Evolutionary conservation across 2,888 invertebrate genomes (phyloP).

Genomic region (Camponotus fellah): DNA sequence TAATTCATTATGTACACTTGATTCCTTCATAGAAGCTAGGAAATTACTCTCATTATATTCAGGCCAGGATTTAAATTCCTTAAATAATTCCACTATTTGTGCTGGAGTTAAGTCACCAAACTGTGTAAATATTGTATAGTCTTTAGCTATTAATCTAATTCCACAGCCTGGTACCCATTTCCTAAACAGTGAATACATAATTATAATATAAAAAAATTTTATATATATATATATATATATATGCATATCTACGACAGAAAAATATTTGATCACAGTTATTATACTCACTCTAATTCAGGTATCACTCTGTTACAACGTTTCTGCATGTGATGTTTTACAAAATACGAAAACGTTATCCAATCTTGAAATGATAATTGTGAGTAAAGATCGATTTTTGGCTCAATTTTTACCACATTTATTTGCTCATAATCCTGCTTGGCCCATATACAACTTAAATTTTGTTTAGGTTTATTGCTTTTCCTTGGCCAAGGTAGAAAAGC

Average conservation of each 20-base stretch:
- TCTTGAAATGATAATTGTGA: slow-evolving; percentile 82
- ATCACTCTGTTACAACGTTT: slow-evolving; percentile 89
- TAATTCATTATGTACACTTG: not conserved
- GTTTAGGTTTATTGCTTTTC: slow-evolving; percentile 66
- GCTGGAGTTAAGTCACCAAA: slow-evolving; percentile 90
- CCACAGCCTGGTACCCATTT: slow-evolving; percentile 93
- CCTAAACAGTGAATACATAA: slow-evolving; percentile 82
- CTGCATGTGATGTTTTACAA: slow-evolving; percentile 89
- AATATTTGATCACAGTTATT: not conserved
- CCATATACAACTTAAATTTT: too few species aligned
- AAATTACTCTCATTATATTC: slow-evolving; percentile 60
- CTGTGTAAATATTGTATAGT: slow-evolving; percentile 91
- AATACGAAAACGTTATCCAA: slow-evolving; percentile 90
- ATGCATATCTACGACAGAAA: not conserved
- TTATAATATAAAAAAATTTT: not conserved
- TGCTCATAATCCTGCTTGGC: slow-evolving; percentile 68
- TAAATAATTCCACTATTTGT: slow-evolving; percentile 90
- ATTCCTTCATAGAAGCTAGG: not conserved
- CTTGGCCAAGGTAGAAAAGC: slow-evolving; percentile 90
- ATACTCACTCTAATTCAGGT: slow-evolving; percentile 91
- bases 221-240: not conserved
- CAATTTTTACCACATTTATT: slow-evolving; percentile 90
- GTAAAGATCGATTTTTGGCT: slow-evolving; percentile 88
- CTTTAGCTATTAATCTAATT: slow-evolving; percentile 87
- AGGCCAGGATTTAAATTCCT: slow-evolving; percentile 85